Evolutionary conservation across 2,888 invertebrate species (phyloP), one percentile per base, ranked within the genome.

Genomic region (Hedychridium roseum): DNA sequence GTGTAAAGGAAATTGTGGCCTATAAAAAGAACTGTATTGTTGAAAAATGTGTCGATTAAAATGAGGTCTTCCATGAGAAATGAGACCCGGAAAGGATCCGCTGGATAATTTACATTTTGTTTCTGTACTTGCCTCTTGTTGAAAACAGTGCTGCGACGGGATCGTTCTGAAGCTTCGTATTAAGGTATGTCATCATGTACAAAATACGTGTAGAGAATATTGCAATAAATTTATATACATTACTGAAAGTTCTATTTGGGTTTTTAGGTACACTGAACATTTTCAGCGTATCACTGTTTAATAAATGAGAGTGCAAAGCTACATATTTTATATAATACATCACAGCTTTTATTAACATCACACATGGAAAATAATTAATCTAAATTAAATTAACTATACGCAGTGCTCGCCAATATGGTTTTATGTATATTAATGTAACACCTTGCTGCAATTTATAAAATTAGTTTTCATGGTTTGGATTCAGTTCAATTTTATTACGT

Each of bases 11-110:
- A 11, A 50, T 23, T 32, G 58, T 57, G 60, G 65, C 64, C 63
- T 70, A 58, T 32, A 38, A 58, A 43, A 41, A 31, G 37, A 51
- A 50, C 57, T 50, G 43, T 45, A 57, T 57, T 43, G 42, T 54
- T 40, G 36, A 44, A 49, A 37, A 54, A 57, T 52, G 46, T 50
- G 58, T 51, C 63, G 58, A 64, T 65, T 62, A 55, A 66, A 60
- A 66, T 49, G 53, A 67, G 57, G 71, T 73, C 73, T 72, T 73
- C 71, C 72, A 73, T 60, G 60, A 49, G 53, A 47, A 44, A 30
- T 41, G 5, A 37, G 56, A 50, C 44, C 43, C 43, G 52, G 55
- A 69, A 57, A 57, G 53, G 58, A 51, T 64, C 46, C 41, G 46
- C 50, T 43, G 28, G 44, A 50, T 23, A 26, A 45, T 20, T 48